Base-by-base conservation (phyloP, 2,888 invertebrate species). In the Drosophila incognita region DNA sequence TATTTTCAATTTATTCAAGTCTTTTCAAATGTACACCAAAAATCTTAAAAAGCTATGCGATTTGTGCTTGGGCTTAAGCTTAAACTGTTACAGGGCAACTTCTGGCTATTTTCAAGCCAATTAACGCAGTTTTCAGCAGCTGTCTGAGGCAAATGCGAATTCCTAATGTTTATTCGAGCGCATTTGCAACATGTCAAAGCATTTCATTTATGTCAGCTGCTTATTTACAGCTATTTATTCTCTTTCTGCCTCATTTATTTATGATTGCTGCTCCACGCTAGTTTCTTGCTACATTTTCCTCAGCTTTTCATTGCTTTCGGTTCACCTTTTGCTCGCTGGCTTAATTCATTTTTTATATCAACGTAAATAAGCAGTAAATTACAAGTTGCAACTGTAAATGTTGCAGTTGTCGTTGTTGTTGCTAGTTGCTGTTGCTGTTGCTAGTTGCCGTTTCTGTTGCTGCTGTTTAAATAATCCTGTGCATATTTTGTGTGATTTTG, bases 281-380 rank as follows among this genome's bases (percentile, higher is more conserved):
- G 46, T 62, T 74, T 67, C 15, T 10, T 15, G 24, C 8, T 24
- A 10, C 51, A 7, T 52, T 66, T 61, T 59, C 42, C 52, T 35
- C 18, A 40, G 42, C 11, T 53, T 48, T 49, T 13, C 56, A 38
- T 33, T 68, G 52, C 66, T 57, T 57, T 31, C 15, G 31, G 40
- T 31, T 24, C 15, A 35, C 61, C 69, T 61, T 62, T 78, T 62
- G 31, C 46, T 46, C 77, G 77, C 67, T 74, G 82, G 66, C 82
- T 87, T 87, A 85, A 87, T 85, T 87, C 82, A 77, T 84, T 87
- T 84, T 89, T 89, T 87, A 82, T 82, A 73, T 73, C 76, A 79
- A 86, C 75, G 89, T 81, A 86, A 88, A 86, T 88, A 87, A 87
- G 89, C 87, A 77, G 83, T 88, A 90, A 87, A 90, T 87, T 87